Conservation (phyloP, 30 jellyfish, hydroid and myxozoan species). For the Mastigias papua region DNA sequence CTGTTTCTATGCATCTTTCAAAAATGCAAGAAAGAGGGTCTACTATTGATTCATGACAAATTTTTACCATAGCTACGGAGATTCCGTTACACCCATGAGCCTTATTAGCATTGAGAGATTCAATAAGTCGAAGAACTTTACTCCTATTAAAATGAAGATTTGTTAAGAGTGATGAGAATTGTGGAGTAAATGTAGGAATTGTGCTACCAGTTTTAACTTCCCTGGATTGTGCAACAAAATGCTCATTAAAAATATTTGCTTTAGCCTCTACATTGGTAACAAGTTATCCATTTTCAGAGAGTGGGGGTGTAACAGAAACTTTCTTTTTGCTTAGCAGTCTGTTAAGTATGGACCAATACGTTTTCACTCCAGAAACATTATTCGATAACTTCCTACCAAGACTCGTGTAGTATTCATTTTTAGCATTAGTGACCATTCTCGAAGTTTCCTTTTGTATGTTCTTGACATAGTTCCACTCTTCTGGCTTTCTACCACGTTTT, state of each 20-base stretch:
- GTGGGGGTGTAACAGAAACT: conserved; percentile 47
- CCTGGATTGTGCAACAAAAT: conserved; percentile 47
- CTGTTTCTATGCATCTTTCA: conserved; percentile 66
- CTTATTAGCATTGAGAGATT: conserved; percentile 48
- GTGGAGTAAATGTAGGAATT: conserved; percentile 55
- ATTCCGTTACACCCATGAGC: conserved; percentile 58
- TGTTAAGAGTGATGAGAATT: conserved; percentile 19
- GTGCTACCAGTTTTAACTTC: conserved; percentile 53
- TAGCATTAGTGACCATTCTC: conserved; percentile 48
- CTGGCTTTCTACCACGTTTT: conserved; percentile 62
- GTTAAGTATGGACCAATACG: conserved; percentile 60
- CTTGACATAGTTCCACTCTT: conserved; percentile 52
- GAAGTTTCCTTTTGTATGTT: conserved; percentile 33
- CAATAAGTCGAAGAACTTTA: conserved; percentile 24
- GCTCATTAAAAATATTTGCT: conserved; percentile 52
- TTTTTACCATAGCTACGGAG: conserved; percentile 46
- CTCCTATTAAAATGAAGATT: conserved; percentile 20
- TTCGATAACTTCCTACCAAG: conserved; percentile 65
- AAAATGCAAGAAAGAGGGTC: conserved; percentile 43
- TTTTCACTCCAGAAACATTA: conserved; percentile 47
- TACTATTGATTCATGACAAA: conserved; percentile 23
- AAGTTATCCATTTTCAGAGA: conserved; percentile 37
- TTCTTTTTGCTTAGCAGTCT: conserved; percentile 48
- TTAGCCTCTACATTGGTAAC: conserved; percentile 45
- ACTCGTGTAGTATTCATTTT: conserved; percentile 34